Evolutionary conservation across 2,797 vertebrate species (phyloP), one percentile per base, ranked within the genome.

Genomic region (Rhinatrema bivittatum): DNA sequence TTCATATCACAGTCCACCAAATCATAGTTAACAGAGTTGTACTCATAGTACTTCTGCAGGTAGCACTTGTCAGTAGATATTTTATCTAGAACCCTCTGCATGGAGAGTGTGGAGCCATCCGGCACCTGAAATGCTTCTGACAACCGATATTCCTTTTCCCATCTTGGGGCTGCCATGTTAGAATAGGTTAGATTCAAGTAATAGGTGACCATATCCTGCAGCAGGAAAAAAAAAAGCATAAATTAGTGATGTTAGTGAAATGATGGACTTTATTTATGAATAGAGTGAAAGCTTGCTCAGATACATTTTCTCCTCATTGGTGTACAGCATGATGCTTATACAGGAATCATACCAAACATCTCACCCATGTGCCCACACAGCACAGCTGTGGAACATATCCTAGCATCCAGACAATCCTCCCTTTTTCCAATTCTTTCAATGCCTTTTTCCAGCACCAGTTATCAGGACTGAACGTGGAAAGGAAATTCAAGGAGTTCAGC

Each of bases 11-110:
- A 99, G 1, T 11, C 25, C 1, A 30, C 41, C 12, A 63, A 58
- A 70, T 95, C 91, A 0, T 97, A 96, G 30, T 50, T 84, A 56
- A 95, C 94, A 0, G 94, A 98, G 72, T 98, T 98, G 22, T 86
- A 89, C 15, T 75, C 56, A 0, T 92, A 87, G 63, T 97, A 98
- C 24, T 69, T 87, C 70, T 98, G 93, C 24, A 97, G 57, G 27
- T 56, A 60, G 29, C 11, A 46, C 1, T 5, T 42, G 4, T 89
- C 59, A 1, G 10, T 15, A 0, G 78, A 53, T 3, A 94, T 80
- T 37, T 28, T 66, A 27, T 79, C 66, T 43, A 93, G 60, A 15
- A 75, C 72, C 0, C 0, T 32, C 3, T 94, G 79, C 93, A 97
- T 91, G 49, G 93, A 94, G 35, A 2, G 5, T 0, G 65, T 53